phyloP scores from a whole-genome alignment of 2,797 vertebrate genomes.

The Artibeus jamaicensis region DNA sequence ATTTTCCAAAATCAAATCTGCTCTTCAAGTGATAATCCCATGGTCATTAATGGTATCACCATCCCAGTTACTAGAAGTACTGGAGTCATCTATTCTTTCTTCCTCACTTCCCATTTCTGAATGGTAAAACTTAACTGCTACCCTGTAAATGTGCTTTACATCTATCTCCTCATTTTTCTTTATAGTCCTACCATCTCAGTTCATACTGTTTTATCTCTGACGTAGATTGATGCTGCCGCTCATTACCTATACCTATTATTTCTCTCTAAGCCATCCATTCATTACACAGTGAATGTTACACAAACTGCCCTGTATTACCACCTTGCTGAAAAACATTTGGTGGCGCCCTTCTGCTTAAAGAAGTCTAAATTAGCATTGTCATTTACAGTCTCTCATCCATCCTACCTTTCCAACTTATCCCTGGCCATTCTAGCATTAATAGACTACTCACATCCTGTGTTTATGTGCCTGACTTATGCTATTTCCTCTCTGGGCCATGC shows the following conservation, averaged over 20 bases:
- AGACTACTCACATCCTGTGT: neutral
- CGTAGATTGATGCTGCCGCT: neutral
- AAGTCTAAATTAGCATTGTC: neutral
- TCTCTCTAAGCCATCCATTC: neutral
- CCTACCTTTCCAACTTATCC: neutral
- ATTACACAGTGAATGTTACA: neutral
- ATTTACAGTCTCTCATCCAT: neutral
- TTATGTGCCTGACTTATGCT: neutral
- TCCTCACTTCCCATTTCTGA: neutral
- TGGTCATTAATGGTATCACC: neutral
- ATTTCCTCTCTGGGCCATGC: slow-evolving; percentile 16
- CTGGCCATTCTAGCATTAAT: neutral
- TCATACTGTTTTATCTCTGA: neutral
- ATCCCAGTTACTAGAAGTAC: neutral
- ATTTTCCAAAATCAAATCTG: neutral
- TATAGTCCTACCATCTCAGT: neutral
- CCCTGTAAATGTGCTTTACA: neutral
- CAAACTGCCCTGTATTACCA: neutral
- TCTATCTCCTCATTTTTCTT: neutral
- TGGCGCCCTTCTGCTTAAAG: neutral
- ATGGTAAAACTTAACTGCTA: neutral
- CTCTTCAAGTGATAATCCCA: neutral
- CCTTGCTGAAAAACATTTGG: neutral
- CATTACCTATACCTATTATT: neutral
- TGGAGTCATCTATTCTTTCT: neutral